Conservation (phyloP, 37 sponge, comb jelly and placozoan genomes). For the Cladorhizidae sp. region DNA sequence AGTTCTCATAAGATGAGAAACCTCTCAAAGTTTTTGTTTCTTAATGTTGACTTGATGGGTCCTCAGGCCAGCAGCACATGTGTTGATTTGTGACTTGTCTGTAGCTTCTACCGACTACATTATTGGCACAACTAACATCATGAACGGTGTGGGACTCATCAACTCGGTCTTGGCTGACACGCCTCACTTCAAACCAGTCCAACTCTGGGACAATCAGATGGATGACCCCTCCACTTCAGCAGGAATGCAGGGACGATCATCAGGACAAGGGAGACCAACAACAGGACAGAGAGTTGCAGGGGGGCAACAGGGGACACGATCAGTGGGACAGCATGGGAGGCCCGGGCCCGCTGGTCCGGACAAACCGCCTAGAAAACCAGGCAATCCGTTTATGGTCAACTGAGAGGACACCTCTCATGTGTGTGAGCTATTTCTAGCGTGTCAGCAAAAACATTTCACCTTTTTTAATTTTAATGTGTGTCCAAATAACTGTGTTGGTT, state of each 20-base stretch:
- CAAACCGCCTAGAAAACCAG: no score
- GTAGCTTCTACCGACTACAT: conserved; percentile 69
- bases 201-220: conserved; percentile 55
- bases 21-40: no score
- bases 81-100: not conserved
- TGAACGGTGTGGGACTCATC: conserved; percentile 67
- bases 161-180: conserved; percentile 65
- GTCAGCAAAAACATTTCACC: no score
- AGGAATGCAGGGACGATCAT: not conserved
- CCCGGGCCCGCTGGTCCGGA: no score
- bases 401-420: no score
- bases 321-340: no score
- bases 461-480: no score
- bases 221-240: conserved; percentile 1
- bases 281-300: not conserved
- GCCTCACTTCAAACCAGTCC: conserved; percentile 17
- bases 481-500: no score
- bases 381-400: no score
- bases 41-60: no score
- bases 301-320: not conserved
- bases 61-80: not conserved
- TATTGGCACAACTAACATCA: conserved; percentile 83
- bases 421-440: no score
- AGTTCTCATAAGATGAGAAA: no score
- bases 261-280: not conserved